These are phyloP conservation scores for Drosophila rellima DNA, from an alignment of 2,888 invertebrate genomes.

Conservation along the genomic window DNA sequence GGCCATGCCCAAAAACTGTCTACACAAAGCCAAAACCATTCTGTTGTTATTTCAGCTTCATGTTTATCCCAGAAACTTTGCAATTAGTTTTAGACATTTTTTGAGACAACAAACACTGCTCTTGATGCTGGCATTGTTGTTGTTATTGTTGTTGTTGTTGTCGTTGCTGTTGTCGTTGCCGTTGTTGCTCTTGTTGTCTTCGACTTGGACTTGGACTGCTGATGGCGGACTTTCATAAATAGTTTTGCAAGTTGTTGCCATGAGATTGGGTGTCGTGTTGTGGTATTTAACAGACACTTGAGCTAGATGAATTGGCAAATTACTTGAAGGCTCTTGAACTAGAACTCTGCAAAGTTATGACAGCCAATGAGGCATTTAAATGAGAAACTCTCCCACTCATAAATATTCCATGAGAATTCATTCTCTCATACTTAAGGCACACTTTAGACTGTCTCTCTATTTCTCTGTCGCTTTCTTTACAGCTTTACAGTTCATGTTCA, in stretches of 20 bases:
- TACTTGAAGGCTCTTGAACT: conserved; percentile 51
- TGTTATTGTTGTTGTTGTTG: conserved; percentile 17
- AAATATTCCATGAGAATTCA: conserved; percentile 26
- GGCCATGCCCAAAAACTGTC: conserved; percentile 31
- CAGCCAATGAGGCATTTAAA: conserved; percentile 46
- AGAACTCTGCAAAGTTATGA: conserved; percentile 42
- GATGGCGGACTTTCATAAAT: conserved; percentile 56
- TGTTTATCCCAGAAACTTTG: conserved; percentile 57
- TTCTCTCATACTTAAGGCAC: conserved; percentile 6
- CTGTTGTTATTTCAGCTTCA: conserved; percentile 44
- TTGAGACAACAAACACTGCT: conserved; percentile 42
- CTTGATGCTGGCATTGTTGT: conserved; percentile 6
- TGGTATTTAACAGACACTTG: conserved; percentile 60
- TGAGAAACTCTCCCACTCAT: conserved; percentile 27
- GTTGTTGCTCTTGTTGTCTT: conserved; percentile 1
- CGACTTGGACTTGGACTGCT: conserved; percentile 18
- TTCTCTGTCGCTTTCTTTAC: conserved; percentile 8
- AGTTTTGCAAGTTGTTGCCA: conserved; percentile 47
- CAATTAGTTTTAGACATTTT: conserved; percentile 68
- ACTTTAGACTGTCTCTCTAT: not conserved
- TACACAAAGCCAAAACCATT: conserved; percentile 40
- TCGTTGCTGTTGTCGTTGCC: conserved; percentile 14
- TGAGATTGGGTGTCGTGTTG: conserved; percentile 57
- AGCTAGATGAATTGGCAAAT: conserved; percentile 73
- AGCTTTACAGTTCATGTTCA: conserved; percentile 52